Evolutionary conservation across 2,888 invertebrate species (phyloP), one percentile per base, ranked within the genome.

Genomic region (Hecatera dysodea): DNA sequence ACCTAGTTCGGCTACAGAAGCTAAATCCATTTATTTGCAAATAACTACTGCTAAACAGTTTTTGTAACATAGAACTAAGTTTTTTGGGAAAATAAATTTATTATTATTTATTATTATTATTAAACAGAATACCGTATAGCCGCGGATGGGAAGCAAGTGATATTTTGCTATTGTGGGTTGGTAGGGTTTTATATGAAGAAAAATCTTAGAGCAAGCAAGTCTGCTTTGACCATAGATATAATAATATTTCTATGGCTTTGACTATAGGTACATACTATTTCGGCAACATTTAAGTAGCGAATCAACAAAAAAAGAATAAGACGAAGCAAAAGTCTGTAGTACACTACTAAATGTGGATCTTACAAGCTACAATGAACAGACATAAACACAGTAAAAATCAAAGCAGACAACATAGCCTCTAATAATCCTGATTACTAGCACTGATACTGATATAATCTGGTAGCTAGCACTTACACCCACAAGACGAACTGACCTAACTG

Each of bases 381-480:
- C 22, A 46, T 39, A 8, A 7, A 19, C 19, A 9, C 8, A 11
- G 19, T 24, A 36, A 24, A 9, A 29, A 24, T 17, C 42, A 62
- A 44, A 57, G 22, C 33, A 4, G 5, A 17, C n/a, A 29, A 55
- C 22, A 48, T 53, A 55, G 33, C 12, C 9, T 53, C 17, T 48
- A 55, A 48, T 55, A 59, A 73, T 65, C 29, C 9, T 22, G 48
- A 73, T 73, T 66, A 46, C 52, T 33, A 42, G 12, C 27, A n/a
- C 44, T 33, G 42, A 44, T 63, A 29, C 44, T 36, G 66, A 74
- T 60, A 36, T 42, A 27, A 60, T 67, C 33, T 53, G 2, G 52
- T 61, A 46, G 1, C 27, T n/a, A 12, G 19, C 46, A 59, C 42
- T 48, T 12, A 74, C 55, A 44, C 46, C 57, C 46, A 62, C 75